phyloP scores from a whole-genome alignment of 1,140 invertebrate species.

The Drosophila nigrodunni region DNA sequence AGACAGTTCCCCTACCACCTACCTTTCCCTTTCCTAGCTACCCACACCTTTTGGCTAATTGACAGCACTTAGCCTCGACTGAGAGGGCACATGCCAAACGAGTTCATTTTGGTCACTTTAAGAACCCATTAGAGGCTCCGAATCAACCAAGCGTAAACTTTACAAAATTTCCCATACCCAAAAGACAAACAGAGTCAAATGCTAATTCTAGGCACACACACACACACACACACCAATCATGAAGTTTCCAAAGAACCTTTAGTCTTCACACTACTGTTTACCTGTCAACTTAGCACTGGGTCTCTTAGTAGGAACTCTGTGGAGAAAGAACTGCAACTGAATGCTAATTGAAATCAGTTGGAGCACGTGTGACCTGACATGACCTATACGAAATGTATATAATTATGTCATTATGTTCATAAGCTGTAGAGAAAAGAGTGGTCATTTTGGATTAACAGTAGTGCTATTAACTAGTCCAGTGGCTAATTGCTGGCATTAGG shows the following conservation, averaged over 20 bases:
- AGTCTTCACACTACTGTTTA: conserved; percentile 29
- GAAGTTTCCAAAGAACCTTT: conserved; percentile 14
- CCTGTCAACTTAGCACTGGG: conserved; percentile 50
- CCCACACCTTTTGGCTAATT: conserved; percentile 38
- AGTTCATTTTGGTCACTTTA: conserved; percentile 75
- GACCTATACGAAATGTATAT: conserved; percentile 13
- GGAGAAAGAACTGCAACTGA: conserved; percentile 24
- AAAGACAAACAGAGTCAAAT: conserved; percentile 50
- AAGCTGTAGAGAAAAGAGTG: conserved; percentile 29
- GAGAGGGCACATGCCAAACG: conserved; percentile 61
- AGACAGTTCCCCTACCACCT: conserved; percentile 2
- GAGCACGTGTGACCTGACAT: conserved; percentile 41
- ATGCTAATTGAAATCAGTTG: conserved; percentile 48
- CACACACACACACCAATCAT: conserved; percentile 44
- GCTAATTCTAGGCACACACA: conserved; percentile 54
- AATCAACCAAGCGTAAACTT: conserved; percentile 65
- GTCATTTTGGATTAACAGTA: conserved; percentile 11
- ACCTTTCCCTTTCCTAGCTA: conserved; percentile 11
- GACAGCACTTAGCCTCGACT: conserved; percentile 46
- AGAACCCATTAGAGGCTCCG: conserved; percentile 57
- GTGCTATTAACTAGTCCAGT: conserved; percentile 37
- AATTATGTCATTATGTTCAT: conserved; percentile 56
- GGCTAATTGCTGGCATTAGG: conserved; percentile 60
- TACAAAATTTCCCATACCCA: conserved; percentile 50
- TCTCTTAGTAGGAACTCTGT: conserved; percentile 29